Conservation (phyloP, 2,797 vertebrate genomes). For the Heliangelus exortis region DNA sequence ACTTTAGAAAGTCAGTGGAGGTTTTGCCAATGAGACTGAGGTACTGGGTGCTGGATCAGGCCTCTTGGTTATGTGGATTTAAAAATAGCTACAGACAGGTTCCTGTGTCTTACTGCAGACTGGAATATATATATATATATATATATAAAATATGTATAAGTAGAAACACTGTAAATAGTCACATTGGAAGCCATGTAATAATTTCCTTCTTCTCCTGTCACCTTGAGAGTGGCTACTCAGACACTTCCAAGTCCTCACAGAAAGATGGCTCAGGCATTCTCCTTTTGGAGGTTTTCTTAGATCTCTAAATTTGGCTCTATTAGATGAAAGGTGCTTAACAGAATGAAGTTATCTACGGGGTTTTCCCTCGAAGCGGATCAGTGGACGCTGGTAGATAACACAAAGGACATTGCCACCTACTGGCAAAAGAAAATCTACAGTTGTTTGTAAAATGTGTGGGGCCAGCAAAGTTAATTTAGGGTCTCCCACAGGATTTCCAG, state of each 20-base stretch:
- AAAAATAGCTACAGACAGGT: neutral
- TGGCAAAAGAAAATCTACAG: neutral
- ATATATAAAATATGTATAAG: neutral
- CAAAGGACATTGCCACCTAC: constrained; percentile 59
- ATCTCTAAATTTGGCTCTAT: neutral
- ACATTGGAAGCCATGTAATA: neutral
- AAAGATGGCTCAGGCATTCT: neutral
- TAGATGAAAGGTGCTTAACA: neutral
- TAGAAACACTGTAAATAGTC: neutral
- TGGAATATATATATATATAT: neutral
- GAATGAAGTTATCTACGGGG: neutral
- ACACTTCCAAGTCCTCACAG: neutral
- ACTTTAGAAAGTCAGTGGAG: neutral
- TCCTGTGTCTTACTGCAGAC: neutral
- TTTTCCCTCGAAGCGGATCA: neutral
- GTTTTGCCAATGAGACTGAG: neutral
- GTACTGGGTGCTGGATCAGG: neutral
- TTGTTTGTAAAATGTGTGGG: rapidly evolving
- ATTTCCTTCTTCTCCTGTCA: neutral
- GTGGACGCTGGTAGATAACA: neutral
- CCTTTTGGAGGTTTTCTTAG: neutral
- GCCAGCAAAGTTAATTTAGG: no score
- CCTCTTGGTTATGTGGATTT: neutral
- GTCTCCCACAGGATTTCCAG: neutral
- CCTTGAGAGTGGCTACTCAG: neutral